Percentiles rank a stretch among this genome's conserved stretches.
phyloP scores from a whole-genome alignment of 2,797 vertebrate species.

The Pogoniulus pusillus region DNA sequence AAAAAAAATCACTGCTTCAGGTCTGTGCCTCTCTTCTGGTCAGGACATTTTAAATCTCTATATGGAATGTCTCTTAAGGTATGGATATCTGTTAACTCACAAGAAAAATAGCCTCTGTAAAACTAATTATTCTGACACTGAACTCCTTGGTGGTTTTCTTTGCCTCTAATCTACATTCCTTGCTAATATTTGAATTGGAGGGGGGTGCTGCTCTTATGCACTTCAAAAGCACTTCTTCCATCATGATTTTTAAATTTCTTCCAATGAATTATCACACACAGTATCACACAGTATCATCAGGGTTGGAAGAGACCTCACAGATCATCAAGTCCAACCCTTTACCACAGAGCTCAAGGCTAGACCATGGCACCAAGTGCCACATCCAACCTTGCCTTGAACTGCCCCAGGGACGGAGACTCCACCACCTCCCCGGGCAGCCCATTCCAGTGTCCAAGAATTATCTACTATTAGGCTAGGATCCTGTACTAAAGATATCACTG shows the following conservation, averaged over 20 bases:
- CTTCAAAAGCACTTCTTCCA: background rate
- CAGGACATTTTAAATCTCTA: background rate
- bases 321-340: too few species aligned
- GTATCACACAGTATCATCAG: too few species aligned
- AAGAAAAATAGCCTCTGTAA: background rate
- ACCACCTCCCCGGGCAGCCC: too few species aligned
- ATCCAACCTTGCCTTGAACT: too few species aligned
- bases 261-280: background rate
- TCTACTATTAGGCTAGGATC: background rate
- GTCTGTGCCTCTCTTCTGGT: background rate
- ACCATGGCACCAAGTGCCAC: too few species aligned
- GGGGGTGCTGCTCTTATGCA: background rate
- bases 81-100: background rate
- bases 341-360: too few species aligned
- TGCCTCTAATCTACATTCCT: background rate
- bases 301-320: too few species aligned
- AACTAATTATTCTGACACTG: background rate
- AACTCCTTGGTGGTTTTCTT: background rate
- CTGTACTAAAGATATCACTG: background rate
- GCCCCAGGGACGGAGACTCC: too few species aligned
- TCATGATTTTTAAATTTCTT: background rate
- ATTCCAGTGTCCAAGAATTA: too few species aligned
- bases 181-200: background rate
- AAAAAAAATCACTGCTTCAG: background rate
- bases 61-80: background rate